Evolutionary conservation across 2,113 vertebrate genomes (phyloP).

Genomic region (Hippocampus guttulatus): DNA sequence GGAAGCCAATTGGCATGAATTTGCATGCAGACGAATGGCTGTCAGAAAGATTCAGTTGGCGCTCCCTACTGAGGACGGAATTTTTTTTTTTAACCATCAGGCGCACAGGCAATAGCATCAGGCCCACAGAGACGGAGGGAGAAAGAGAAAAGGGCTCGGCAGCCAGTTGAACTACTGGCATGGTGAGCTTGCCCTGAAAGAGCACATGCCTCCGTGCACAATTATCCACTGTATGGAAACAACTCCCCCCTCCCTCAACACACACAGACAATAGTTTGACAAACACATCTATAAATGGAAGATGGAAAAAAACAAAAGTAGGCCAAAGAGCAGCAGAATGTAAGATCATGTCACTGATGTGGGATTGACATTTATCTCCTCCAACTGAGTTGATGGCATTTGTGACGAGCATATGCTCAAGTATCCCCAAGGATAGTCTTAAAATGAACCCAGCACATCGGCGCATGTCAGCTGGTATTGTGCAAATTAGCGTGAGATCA

Average conservation of each 20-base stretch:
- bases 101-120: constrained; percentile 46
- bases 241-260: constrained; percentile 34
- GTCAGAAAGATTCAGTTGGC: constrained; percentile 51
- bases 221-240: constrained; percentile 63
- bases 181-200: constrained; percentile 62
- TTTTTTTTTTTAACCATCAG: constrained; percentile 48
- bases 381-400: constrained; percentile 53
- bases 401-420: constrained; percentile 16
- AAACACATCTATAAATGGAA: constrained; percentile 62
- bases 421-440: constrained; percentile 29
- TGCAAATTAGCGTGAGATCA: constrained; percentile 26
- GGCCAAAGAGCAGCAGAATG: constrained; percentile 16
- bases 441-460: constrained; percentile 22
- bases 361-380: constrained; percentile 17
- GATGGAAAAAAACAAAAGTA: constrained; percentile 36
- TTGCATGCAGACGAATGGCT: constrained; percentile 37
- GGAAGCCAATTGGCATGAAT: constrained; percentile 32
- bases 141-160: constrained; percentile 10
- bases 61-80: constrained; percentile 20
- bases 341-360: constrained; percentile 30
- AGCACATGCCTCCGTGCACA: constrained; percentile 62
- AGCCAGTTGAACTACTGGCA: constrained; percentile 55
- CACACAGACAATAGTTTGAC: constrained; percentile 53
- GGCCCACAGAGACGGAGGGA: constrained; percentile 21
- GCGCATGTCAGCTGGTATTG: constrained; percentile 25